phyloP scores from a whole-genome alignment of 2,797 vertebrate species.

The Margarornis squamiger region DNA sequence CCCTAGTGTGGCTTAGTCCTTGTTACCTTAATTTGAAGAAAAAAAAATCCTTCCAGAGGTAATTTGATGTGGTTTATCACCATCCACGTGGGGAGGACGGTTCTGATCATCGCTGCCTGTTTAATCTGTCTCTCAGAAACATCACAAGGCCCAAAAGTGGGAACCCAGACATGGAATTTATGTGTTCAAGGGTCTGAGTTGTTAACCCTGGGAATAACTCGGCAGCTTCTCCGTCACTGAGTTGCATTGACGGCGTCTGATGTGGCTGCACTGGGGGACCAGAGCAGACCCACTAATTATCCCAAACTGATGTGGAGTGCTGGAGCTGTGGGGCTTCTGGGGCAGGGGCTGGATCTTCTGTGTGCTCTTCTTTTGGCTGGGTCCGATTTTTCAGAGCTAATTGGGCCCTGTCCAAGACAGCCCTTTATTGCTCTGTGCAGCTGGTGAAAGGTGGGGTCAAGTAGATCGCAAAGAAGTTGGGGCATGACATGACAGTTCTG shows the following conservation, averaged over 20 bases:
- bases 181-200: not conserved
- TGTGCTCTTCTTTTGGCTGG: not conserved
- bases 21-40: conserved; percentile 15
- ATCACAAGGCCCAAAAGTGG: not conserved
- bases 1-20: not conserved
- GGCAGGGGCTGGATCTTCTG: not conserved
- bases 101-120: conserved; percentile 22
- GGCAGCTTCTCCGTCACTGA: not conserved
- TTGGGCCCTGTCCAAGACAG: not conserved
- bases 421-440: not conserved
- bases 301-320: not conserved
- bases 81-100: not conserved
- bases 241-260: not conserved
- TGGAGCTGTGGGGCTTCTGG: not conserved
- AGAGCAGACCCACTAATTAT: not conserved
- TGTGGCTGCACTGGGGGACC: not conserved
- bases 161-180: not conserved
- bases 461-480: not conserved
- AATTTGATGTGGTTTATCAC: not conserved
- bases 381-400: not conserved
- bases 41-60: not conserved
- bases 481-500: not conserved
- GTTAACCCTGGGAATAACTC: conserved; percentile 20
- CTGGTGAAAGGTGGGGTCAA: not conserved
- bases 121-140: conserved; percentile 32